Evolutionary conservation across 2,113 vertebrate species (phyloP).

Genomic region (Pelecanus crispus): DNA sequence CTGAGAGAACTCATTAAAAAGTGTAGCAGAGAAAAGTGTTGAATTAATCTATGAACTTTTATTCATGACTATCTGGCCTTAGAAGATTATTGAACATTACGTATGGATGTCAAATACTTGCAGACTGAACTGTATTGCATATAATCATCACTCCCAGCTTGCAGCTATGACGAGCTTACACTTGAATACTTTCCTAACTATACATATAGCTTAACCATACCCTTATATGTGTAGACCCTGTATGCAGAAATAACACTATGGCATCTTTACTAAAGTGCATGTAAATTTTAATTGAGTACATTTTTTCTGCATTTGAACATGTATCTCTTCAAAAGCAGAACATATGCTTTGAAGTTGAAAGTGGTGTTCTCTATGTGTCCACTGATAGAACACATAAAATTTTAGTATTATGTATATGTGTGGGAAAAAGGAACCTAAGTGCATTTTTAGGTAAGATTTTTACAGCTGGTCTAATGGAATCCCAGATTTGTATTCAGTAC

Average conservation of each 20-base stretch:
- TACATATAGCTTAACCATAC: background rate
- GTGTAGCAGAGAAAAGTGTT: background rate
- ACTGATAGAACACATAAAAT: background rate
- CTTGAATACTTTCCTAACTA: background rate
- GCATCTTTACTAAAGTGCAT: background rate
- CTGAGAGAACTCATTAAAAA: constrained; percentile 41
- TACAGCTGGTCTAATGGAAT: background rate
- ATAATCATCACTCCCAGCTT: background rate
- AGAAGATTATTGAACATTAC: constrained; percentile 40
- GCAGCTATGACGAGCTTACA: background rate
- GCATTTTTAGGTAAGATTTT: background rate
- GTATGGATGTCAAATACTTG: constrained; percentile 13
- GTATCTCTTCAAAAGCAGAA: background rate
- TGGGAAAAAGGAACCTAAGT: background rate
- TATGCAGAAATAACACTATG: background rate
- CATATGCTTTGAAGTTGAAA: background rate
- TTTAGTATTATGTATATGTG: background rate
- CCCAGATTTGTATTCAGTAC: background rate
- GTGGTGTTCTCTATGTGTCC: background rate
- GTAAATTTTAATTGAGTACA: background rate
- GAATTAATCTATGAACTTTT: constrained; percentile 31
- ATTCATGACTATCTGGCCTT: constrained; percentile 12
- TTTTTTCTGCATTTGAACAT: background rate
- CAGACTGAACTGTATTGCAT: background rate
- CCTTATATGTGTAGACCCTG: background rate